Evolutionary conservation across 2,888 invertebrate genomes (phyloP).

Genomic region (Tachina lurida): DNA sequence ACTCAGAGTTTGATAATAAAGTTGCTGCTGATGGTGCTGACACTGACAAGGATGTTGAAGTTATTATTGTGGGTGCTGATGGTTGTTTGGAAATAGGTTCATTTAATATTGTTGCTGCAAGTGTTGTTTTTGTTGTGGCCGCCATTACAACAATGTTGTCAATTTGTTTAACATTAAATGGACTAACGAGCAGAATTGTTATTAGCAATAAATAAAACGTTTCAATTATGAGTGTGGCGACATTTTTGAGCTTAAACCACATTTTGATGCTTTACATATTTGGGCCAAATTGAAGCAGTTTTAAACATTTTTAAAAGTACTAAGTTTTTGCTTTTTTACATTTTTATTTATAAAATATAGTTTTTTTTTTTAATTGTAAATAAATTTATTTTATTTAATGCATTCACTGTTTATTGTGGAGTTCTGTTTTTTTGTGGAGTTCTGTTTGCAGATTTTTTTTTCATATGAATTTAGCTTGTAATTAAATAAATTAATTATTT

Average conservation of each 20-base stretch:
- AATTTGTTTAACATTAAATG: conserved; percentile 73
- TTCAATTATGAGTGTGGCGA: conserved; percentile 75
- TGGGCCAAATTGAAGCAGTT: conserved; percentile 66
- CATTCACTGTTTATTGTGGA: background rate
- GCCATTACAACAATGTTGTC: conserved; percentile 71
- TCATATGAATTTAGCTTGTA: background rate
- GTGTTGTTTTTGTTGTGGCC: conserved; percentile 52
- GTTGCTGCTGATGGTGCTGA: conserved; percentile 45
- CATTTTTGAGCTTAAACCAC: conserved; percentile 76
- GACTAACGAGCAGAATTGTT: conserved; percentile 73
- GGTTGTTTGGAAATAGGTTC: conserved; percentile 1
- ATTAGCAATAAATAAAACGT: conserved; percentile 76
- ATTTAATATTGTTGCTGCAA: conserved; percentile 52
- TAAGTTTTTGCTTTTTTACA: conserved; percentile 11
- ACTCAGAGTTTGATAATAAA: conserved; percentile 19
- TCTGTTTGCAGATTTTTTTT: background rate
- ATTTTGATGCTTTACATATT: conserved; percentile 75
- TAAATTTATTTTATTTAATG: conserved; percentile 1
- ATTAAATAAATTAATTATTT: conserved; percentile 21
- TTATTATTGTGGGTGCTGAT: conserved; percentile 11
- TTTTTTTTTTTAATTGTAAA: background rate
- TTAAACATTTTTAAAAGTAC: conserved; percentile 64
- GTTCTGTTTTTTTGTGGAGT: background rate
- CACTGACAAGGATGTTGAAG: conserved; percentile 24
- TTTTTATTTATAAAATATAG: conserved; percentile 2